Evolutionary conservation across 2,888 invertebrate genomes (phyloP).

Genomic region (Hirtodrosophila trivittata): DNA sequence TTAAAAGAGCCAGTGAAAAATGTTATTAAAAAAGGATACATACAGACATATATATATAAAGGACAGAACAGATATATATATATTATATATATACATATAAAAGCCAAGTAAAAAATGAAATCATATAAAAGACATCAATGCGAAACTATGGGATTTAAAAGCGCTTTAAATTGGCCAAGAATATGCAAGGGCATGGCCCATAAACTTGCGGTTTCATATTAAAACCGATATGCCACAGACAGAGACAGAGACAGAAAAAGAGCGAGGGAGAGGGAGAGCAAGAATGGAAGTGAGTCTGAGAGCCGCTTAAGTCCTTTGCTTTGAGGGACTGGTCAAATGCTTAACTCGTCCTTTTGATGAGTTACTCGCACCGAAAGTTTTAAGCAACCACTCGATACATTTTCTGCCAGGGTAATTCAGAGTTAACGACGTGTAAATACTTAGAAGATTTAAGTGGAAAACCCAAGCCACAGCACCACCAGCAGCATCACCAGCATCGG

Average conservation of each 20-base stretch:
- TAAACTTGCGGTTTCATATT: constrained; percentile 68
- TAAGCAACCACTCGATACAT: constrained; percentile 42
- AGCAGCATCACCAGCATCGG: neutral
- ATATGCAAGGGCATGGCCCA: constrained; percentile 71
- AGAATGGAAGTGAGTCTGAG: constrained; percentile 7
- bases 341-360: constrained; percentile 23
- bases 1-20: constrained; percentile 42
- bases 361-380: constrained; percentile 3
- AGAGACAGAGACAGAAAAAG: constrained; percentile 4
- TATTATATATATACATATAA: constrained; percentile 24
- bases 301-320: constrained; percentile 17
- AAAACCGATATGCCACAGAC: constrained; percentile 37
- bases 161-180: constrained; percentile 70
- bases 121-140: constrained; percentile 74
- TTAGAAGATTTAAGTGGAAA: constrained; percentile 61
- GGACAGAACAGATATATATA: constrained; percentile 2
- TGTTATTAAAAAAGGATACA: constrained; percentile 64
- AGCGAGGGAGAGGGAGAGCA: neutral
- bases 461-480: constrained; percentile 24
- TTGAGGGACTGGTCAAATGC: constrained; percentile 31
- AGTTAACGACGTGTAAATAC: constrained; percentile 80
- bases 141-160: constrained; percentile 71
- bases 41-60: neutral
- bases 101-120: constrained; percentile 57
- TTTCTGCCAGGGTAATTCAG: constrained; percentile 62